Conservation (phyloP, 2,888 invertebrate species). For the Cybosia mesomella region DNA sequence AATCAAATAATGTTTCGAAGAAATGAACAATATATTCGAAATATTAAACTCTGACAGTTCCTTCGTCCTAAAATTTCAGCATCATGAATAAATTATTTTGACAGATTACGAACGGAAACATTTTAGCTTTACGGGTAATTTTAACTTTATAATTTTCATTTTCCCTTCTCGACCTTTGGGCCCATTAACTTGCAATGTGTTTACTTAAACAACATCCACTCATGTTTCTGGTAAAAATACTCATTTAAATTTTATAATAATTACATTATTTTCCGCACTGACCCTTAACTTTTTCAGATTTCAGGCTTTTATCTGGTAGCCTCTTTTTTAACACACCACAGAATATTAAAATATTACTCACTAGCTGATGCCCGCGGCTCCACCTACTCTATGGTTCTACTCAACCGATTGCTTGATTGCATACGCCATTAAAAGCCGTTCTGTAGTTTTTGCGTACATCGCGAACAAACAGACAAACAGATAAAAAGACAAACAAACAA, state of each 20-base stretch:
- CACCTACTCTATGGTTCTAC: too few relatives aligned
- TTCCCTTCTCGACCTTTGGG: conserved; percentile 31
- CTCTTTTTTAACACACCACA: not conserved
- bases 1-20: not conserved
- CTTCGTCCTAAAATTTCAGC: not conserved
- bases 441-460: too few relatives aligned
- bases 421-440: too few relatives aligned
- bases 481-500: too few relatives aligned
- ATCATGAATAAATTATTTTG: conserved; percentile 20
- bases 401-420: too few relatives aligned
- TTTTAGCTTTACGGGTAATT: conserved; percentile 26
- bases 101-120: conserved; percentile 22
- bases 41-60: not conserved
- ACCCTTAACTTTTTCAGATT: not conserved
- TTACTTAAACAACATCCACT: conserved; percentile 29
- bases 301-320: not conserved
- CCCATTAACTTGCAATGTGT: conserved; percentile 24
- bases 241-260: not conserved
- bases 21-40: not conserved
- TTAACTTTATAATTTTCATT: conserved; percentile 39
- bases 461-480: too few relatives aligned
- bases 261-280: not conserved
- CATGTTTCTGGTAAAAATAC: not conserved
- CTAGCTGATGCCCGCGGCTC: too few relatives aligned
- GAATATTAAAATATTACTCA: too few relatives aligned